phyloP scores from a whole-genome alignment of 2,797 vertebrate species.

The Muraenolepis orangiensis region DNA sequence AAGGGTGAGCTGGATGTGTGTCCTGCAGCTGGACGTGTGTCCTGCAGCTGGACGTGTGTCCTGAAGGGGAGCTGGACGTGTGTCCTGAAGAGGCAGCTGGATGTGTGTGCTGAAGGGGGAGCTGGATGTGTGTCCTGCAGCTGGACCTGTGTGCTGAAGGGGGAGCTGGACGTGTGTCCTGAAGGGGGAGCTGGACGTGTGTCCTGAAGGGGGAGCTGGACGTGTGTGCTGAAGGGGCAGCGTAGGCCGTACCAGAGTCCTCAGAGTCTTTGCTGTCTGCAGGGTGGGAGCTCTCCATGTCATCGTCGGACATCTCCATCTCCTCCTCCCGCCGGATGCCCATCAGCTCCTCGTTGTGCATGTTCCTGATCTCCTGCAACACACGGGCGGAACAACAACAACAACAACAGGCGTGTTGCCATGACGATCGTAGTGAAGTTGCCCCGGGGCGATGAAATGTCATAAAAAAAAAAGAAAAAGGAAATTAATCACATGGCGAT shows the following conservation, averaged over 20 bases:
- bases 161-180: no score
- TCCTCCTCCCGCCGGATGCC: conserved; percentile 93
- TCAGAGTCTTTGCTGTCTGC: conserved; percentile 85
- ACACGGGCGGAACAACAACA: conserved; percentile 30
- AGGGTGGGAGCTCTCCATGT: conserved; percentile 79
- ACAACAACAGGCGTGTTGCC: background rate
- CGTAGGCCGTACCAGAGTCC: conserved; percentile 78
- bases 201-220: no score
- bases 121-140: no score
- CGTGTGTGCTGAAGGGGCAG: no score
- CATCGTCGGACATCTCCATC: conserved; percentile 98
- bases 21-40: no score
- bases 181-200: no score
- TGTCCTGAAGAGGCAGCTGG: no score
- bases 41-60: no score
- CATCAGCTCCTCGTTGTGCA: conserved; percentile 96
- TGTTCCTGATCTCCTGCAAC: conserved; percentile 93
- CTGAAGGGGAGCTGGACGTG: no score
- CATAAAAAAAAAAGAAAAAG: background rate
- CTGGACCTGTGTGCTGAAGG: no score
- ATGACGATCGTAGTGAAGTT: background rate
- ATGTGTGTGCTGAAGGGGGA: no score
- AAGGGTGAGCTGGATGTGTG: no score
- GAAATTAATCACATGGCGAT: background rate
- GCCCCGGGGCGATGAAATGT: background rate